phyloP scores from a whole-genome alignment of 1,140 invertebrate genomes.

The Oryctes rhinoceros region DNA sequence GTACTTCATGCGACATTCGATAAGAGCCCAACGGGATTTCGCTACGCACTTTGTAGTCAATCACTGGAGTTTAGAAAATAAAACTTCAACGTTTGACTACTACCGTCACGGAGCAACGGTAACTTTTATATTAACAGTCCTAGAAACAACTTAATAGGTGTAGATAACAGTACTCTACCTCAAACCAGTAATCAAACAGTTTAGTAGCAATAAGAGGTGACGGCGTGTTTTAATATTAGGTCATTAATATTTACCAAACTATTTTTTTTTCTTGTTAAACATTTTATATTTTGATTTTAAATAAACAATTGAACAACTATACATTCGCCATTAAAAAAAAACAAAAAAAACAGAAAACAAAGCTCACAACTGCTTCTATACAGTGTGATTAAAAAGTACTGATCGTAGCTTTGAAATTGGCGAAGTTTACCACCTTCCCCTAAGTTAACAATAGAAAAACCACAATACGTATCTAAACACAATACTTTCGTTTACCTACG shows the following conservation, averaged over 20 bases:
- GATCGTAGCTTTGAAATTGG: too few species aligned
- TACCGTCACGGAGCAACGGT: neutral
- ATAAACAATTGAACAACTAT: too few species aligned
- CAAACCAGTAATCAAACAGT: neutral
- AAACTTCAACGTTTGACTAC: neutral
- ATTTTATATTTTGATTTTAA: neutral
- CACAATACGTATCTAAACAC: too few species aligned
- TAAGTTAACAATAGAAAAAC: too few species aligned
- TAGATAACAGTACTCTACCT: neutral
- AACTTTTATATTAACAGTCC: constrained; percentile 19
- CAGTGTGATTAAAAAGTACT: too few species aligned
- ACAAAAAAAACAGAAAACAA: too few species aligned
- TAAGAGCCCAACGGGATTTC: too few species aligned
- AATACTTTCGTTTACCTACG: neutral
- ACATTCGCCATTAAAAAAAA: too few species aligned
- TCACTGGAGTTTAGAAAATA: neutral
- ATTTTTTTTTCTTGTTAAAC: neutral
- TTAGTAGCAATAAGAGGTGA: constrained; percentile 19
- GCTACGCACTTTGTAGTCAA: too few species aligned
- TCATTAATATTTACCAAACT: neutral
- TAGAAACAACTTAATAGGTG: constrained; percentile 20
- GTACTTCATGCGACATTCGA: too few species aligned
- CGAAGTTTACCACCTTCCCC: too few species aligned
- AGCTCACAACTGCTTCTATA: too few species aligned
- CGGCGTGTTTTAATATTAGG: neutral